Evolutionary conservation across 2,888 invertebrate species (phyloP).

Genomic region (Chymomyza fuscimana): DNA sequence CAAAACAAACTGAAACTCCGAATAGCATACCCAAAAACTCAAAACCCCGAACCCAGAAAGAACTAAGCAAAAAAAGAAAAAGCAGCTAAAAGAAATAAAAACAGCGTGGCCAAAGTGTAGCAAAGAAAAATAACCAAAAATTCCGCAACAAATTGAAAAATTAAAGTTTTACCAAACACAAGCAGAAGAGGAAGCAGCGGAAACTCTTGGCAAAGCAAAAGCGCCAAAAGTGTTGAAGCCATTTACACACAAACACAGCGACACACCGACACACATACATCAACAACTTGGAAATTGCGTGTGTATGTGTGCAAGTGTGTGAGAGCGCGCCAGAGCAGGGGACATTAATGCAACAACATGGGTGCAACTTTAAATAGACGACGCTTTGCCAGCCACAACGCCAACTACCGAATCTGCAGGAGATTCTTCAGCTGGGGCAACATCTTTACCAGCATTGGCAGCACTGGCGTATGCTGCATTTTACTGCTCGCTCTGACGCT

Average conservation of each 20-base stretch:
- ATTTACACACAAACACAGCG: slow-evolving; percentile 34
- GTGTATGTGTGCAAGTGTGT: background rate
- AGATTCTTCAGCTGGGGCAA: slow-evolving; percentile 18
- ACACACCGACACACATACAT: slow-evolving; percentile 1
- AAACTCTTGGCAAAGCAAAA: slow-evolving; percentile 49
- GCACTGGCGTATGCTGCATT: slow-evolving; percentile 2
- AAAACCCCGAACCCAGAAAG: background rate
- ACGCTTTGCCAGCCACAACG: slow-evolving; percentile 26
- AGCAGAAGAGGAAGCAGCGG: slow-evolving; percentile 30
- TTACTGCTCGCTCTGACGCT: slow-evolving; percentile 33
- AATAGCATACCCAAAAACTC: background rate
- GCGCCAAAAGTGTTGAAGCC: slow-evolving; percentile 36
- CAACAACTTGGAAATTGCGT: background rate
- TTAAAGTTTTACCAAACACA: slow-evolving; percentile 59
- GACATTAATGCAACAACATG: slow-evolving; percentile 63
- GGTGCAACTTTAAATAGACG: slow-evolving; percentile 61
- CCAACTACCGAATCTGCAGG: slow-evolving; percentile 27
- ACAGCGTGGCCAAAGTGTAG: slow-evolving; percentile 38
- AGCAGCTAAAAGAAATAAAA: slow-evolving; percentile 2
- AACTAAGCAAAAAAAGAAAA: slow-evolving; percentile 15
- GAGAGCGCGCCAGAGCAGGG: slow-evolving; percentile 19
- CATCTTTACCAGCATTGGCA: slow-evolving; percentile 5
- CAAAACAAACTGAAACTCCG: background rate
- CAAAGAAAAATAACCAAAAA: slow-evolving; percentile 63
- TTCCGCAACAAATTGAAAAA: slow-evolving; percentile 72